These are phyloP conservation scores for Euwallacea similis DNA, from an alignment of 1,140 invertebrate species.

Conservation along the genomic window DNA sequence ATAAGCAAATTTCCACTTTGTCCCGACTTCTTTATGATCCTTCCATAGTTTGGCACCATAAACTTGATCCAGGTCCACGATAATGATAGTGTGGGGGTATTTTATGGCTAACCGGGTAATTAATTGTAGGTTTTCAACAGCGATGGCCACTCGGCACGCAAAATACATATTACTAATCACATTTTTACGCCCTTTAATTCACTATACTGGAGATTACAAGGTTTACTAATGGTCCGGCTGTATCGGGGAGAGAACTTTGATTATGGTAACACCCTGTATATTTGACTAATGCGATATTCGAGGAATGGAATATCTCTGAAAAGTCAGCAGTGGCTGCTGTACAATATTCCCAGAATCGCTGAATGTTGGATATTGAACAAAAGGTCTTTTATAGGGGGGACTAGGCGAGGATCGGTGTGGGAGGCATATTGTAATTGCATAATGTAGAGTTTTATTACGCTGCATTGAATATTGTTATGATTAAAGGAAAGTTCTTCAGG, in stretches of 20 bases:
- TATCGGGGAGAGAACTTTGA: not conserved
- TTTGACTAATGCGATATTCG: not conserved
- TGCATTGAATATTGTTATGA: too few relatives aligned
- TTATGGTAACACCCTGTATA: not conserved
- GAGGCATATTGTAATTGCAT: not conserved
- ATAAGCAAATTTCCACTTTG: slow-evolving; percentile 19
- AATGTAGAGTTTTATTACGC: too few relatives aligned
- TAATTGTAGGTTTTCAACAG: slow-evolving; percentile 28
- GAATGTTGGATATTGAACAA: slow-evolving; percentile 8
- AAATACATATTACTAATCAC: slow-evolving; percentile 21
- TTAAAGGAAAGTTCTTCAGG: too few relatives aligned
- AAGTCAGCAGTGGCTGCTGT: not conserved
- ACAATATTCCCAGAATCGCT: slow-evolving; percentile 7
- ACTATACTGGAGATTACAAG: slow-evolving; percentile 6
- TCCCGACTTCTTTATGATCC: slow-evolving; percentile 14
- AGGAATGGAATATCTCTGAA: slow-evolving; percentile 1
- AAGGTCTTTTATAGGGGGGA: slow-evolving; percentile 2
- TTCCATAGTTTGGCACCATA: slow-evolving; percentile 15
- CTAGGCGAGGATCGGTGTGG: not conserved
- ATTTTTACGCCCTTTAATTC: slow-evolving; percentile 17
- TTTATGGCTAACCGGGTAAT: slow-evolving; percentile 35
- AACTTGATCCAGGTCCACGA: slow-evolving; percentile 19
- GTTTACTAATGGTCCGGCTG: not conserved
- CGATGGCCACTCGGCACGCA: slow-evolving; percentile 29
- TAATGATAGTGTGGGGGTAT: slow-evolving; percentile 37